These are phyloP conservation scores for Planiliza haematocheilus DNA, from an alignment of 2,113 vertebrate species.

Conservation along the genomic window DNA sequence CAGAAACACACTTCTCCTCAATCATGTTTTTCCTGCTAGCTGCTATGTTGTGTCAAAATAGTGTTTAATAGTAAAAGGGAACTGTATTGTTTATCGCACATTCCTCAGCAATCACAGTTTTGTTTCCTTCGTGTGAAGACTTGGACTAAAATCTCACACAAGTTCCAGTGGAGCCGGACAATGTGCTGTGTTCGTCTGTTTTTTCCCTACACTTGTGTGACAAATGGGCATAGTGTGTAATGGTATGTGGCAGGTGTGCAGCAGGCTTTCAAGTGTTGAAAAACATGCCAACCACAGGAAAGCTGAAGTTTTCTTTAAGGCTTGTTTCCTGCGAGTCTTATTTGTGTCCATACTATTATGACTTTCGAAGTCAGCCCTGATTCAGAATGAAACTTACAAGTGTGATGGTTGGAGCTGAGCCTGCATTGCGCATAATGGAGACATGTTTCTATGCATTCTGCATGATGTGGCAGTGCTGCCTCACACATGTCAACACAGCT, in stretches of 20 bases:
- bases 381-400: too few relatives aligned
- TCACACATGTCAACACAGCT: constrained; percentile 97
- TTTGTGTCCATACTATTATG: too few relatives aligned
- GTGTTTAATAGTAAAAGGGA: too few relatives aligned
- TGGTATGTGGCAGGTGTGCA: background rate
- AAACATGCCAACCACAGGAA: too few relatives aligned
- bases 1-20: background rate
- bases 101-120: background rate
- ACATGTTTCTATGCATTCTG: too few relatives aligned
- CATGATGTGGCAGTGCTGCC: constrained; percentile 98
- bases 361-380: too few relatives aligned
- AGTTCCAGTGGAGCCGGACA: background rate
- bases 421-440: too few relatives aligned
- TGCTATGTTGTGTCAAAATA: background rate
- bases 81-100: background rate
- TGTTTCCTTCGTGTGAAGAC: background rate
- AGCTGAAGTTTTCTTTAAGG: too few relatives aligned
- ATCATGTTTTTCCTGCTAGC: background rate
- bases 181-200: background rate
- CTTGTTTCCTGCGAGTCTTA: too few relatives aligned
- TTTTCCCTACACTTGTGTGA: constrained; percentile 9
- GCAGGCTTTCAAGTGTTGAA: background rate
- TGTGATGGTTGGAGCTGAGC: too few relatives aligned
- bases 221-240: constrained; percentile 22
- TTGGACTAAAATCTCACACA: constrained; percentile 8